Percentiles rank a stretch among this genome's conserved stretches.
Conservation (phyloP, 1,140 invertebrate genomes). For the Temnothorax nylanderi region DNA sequence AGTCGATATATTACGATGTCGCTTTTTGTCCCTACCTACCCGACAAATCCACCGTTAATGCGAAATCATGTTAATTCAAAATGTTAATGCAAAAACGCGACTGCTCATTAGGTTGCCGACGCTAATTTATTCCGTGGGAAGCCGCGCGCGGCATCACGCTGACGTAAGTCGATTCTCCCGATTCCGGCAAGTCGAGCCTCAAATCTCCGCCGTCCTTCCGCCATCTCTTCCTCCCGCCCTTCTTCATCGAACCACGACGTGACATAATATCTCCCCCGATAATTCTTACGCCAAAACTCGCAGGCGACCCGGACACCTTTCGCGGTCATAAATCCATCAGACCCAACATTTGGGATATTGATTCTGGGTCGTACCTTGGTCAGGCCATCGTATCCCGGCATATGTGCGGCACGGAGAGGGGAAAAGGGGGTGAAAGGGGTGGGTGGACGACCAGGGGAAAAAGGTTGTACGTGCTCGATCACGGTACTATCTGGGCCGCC, state of each 20-base stretch:
- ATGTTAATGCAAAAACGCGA: neutral
- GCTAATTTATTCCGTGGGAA: slow-evolving; percentile 7
- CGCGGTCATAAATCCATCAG: slow-evolving; percentile 57
- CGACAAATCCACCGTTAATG: neutral
- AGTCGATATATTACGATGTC: neutral
- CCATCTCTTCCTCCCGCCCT: neutral
- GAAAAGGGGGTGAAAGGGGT: neutral
- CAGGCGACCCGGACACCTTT: slow-evolving; percentile 40
- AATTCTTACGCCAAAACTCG: slow-evolving; percentile 58
- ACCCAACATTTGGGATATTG: slow-evolving; percentile 57
- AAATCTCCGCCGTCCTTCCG: slow-evolving; percentile 26
- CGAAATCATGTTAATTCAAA: neutral
- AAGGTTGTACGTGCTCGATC: slow-evolving; percentile 61
- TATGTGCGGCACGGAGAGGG: neutral
- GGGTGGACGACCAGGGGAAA: slow-evolving; percentile 31
- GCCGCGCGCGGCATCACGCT: neutral
- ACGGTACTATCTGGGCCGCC: slow-evolving; percentile 66
- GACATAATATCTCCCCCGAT: slow-evolving; percentile 49
- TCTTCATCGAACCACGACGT: neutral
- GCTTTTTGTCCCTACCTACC: neutral
- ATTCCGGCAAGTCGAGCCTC: neutral
- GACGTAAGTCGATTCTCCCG: neutral
- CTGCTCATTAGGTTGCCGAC: neutral
- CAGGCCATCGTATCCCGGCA: slow-evolving; percentile 6
- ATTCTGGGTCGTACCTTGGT: slow-evolving; percentile 57